Conservation (phyloP, 2,797 vertebrate genomes). For the Pseudopleuronectes americanus region DNA sequence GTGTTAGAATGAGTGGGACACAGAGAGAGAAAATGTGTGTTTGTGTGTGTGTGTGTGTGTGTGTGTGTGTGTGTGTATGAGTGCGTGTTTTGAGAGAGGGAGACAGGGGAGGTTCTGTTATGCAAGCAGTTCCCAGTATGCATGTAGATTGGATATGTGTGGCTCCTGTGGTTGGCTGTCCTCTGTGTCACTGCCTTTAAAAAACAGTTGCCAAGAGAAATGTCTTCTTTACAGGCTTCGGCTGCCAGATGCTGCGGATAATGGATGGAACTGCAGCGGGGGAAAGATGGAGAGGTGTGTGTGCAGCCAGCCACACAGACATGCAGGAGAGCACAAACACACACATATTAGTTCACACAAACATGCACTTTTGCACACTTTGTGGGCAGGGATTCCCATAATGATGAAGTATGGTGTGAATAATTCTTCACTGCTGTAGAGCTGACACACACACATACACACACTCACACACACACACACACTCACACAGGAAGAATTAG, state of each 20-base stretch:
- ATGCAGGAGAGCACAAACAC: constrained; percentile 18
- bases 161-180: constrained; percentile 84
- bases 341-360: constrained; percentile 17
- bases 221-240: constrained; percentile 80
- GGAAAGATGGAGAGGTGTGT: constrained; percentile 65
- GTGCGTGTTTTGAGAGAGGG: constrained; percentile 49
- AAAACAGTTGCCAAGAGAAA: constrained; percentile 81
- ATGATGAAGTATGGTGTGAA: constrained; percentile 50
- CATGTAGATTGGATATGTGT: constrained; percentile 76
- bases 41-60: constrained; percentile 27
- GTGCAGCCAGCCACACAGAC: constrained; percentile 52
- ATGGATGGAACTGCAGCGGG: constrained; percentile 63
- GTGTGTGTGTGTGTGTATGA: constrained; percentile 12
- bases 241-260: constrained; percentile 76
- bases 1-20: constrained; percentile 42
- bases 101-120: constrained; percentile 67
- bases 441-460: constrained; percentile 17
- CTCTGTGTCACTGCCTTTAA: constrained; percentile 79
- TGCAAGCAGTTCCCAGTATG: constrained; percentile 75
- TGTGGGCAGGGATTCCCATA: constrained; percentile 45
- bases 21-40: constrained; percentile 40
- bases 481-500: constrained; percentile 49
- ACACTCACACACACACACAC: constrained; percentile 28
- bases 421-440: constrained; percentile 49
- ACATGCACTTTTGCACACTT: constrained; percentile 34